Base-by-base conservation (phyloP, 2,888 invertebrate species). In the Megaustenia siamemsis region DNA sequence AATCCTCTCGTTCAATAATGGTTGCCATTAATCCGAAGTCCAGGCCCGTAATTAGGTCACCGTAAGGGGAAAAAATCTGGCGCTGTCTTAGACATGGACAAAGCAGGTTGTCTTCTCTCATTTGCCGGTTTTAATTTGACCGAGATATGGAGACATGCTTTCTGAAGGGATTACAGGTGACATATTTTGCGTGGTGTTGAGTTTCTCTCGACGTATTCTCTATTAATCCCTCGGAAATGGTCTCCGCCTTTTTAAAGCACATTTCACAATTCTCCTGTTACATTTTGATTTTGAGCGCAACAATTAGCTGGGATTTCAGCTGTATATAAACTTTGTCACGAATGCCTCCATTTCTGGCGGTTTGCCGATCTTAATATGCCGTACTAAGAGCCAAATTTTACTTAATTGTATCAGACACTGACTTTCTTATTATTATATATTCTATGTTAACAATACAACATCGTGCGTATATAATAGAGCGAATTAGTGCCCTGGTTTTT, bases 11-110 rank as follows among this genome's bases (percentile, higher is more conserved):
- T 8, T 8, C 45, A n/a, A 10, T 71, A 71, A 71, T 71, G 71
- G 71, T n/a, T 40, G 71, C n/a, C 45, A 28, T 43, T 45, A 28
- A 75, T 75, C 53, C 43, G 3, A 24, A 49, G 18, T 75, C 53
- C 28, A 35, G 49, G 75, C 12, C 49, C 53, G 4, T 75, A 75
- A 75, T 75, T 75, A 75, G 75, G 75, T 75, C 75, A 75, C 49
- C 53, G 24, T 32, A 32, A 49, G 49, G 53, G 75, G 32, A 32
- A 32, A 10, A 32, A 75, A n/a, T 75, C 53, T 35, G 75, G 35
- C 53, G 49, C 15, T 35, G 28, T 75, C 21, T 53, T 32, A 4
- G 53, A 75, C 53, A 49, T 21, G 28, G 38, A 21, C 18, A 75
- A 73, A 73, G 32, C 73, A 18, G 18, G 73, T 73, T 73, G 49